A percentile compares a stretch with the other conserved stretches of the same genome.
Conservation (phyloP, 2,888 invertebrate species). For the Phlogophora meticulosa region DNA sequence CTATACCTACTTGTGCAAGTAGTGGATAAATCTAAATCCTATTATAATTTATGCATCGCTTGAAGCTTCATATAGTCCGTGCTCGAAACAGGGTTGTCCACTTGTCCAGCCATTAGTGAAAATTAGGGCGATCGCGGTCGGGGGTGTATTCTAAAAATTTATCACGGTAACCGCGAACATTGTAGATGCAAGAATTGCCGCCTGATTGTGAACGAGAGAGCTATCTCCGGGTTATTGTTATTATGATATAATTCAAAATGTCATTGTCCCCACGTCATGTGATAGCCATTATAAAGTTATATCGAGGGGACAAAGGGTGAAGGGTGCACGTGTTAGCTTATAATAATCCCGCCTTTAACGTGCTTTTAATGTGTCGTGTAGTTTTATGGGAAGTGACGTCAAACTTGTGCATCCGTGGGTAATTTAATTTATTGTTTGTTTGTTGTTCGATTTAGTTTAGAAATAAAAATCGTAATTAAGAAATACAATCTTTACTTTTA, state of each 20-base stretch:
- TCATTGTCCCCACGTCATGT: constrained; percentile 78
- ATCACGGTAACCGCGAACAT: constrained; percentile 76
- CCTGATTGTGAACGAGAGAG: constrained; percentile 68
- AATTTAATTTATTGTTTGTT: constrained; percentile 36
- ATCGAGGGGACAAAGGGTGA: constrained; percentile 83
- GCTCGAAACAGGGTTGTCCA: constrained; percentile 77
- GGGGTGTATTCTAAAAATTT: constrained; percentile 78
- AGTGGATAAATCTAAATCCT: constrained; percentile 36
- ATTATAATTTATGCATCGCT: constrained; percentile 58
- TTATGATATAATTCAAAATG: constrained; percentile 87
- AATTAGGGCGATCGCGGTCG: constrained; percentile 79
- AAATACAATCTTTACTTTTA: not conserved
- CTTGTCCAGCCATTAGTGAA: constrained; percentile 78
- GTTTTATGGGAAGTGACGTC: constrained; percentile 61
- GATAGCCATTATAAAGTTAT: constrained; percentile 79
- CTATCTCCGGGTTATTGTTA: constrained; percentile 68
- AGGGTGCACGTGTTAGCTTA: constrained; percentile 83
- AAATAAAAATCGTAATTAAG: not conserved
- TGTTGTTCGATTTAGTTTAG: constrained; percentile 1
- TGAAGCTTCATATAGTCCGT: constrained; percentile 61
- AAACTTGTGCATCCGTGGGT: constrained; percentile 39
- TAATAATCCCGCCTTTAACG: constrained; percentile 72
- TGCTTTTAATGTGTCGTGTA: constrained; percentile 60
- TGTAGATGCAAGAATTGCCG: constrained; percentile 77
- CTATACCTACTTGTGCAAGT: constrained; percentile 23